phyloP scores from a whole-genome alignment of 2,113 vertebrate species.

The Kryptolebias marmoratus region DNA sequence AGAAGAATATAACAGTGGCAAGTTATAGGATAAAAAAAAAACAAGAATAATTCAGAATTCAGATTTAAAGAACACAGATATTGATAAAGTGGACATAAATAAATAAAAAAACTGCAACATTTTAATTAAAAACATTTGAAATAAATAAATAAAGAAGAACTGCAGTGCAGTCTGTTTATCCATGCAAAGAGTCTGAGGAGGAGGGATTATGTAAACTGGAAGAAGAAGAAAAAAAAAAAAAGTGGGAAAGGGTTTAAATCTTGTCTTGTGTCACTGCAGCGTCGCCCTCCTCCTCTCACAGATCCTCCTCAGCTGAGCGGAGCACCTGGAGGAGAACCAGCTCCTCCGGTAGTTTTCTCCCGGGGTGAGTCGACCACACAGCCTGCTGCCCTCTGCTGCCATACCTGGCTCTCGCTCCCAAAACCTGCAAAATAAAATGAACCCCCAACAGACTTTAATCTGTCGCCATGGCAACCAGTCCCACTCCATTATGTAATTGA shows the following conservation, averaged over 20 bases:
- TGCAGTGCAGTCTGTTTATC: too few relatives aligned
- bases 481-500: neutral
- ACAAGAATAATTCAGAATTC: too few relatives aligned
- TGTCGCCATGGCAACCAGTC: neutral
- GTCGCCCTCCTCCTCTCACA: constrained; percentile 47
- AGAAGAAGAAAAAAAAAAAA: neutral
- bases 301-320: constrained; percentile 41
- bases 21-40: too few relatives aligned
- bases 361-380: constrained; percentile 49
- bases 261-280: constrained; percentile 9
- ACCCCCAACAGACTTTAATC: neutral
- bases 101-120: too few relatives aligned
- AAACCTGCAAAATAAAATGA: constrained; percentile 25
- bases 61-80: too few relatives aligned
- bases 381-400: neutral
- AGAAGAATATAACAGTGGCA: too few relatives aligned
- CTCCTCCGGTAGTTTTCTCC: constrained; percentile 22
- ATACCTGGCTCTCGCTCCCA: constrained; percentile 19
- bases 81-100: too few relatives aligned
- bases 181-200: too few relatives aligned
- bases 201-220: too few relatives aligned
- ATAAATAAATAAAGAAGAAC: too few relatives aligned
- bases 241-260: neutral
- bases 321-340: constrained; percentile 49
- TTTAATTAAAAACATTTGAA: too few relatives aligned